Conservation (phyloP, 2,888 invertebrate species). For the Coenonympha arcania region DNA sequence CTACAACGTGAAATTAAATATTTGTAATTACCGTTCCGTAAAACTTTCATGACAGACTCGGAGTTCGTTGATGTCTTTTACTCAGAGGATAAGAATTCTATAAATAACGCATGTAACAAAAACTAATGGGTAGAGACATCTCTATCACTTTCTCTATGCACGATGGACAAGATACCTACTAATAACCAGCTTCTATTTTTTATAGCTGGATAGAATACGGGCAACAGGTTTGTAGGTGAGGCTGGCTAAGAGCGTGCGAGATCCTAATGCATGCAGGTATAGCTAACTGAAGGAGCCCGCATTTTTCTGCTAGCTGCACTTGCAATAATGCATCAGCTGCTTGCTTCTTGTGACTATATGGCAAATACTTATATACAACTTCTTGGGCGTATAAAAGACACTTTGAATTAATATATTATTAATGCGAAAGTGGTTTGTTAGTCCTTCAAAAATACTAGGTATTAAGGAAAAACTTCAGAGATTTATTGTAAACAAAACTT, state of each 20-base stretch:
- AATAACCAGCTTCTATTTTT: slow-evolving; percentile 67
- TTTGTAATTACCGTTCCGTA: too few relatives aligned
- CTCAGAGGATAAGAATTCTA: background rate
- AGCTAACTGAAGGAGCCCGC: slow-evolving; percentile 38
- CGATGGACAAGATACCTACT: slow-evolving; percentile 51
- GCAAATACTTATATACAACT: background rate
- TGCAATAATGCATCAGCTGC: slow-evolving; percentile 21
- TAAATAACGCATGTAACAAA: background rate
- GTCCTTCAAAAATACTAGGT: too few relatives aligned
- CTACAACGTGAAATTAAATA: too few relatives aligned
- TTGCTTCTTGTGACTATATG: background rate
- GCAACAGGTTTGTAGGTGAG: slow-evolving; percentile 74
- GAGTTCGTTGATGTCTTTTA: background rate
- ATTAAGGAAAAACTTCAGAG: too few relatives aligned
- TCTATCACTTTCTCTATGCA: slow-evolving; percentile 39
- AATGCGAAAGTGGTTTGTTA: too few relatives aligned
- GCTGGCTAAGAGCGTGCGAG: slow-evolving; percentile 53
- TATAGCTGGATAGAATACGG: slow-evolving; percentile 67
- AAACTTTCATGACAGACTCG: background rate
- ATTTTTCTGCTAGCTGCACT: slow-evolving; percentile 30
- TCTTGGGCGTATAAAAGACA: too few relatives aligned
- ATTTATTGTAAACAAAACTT: too few relatives aligned
- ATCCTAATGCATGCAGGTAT: slow-evolving; percentile 69
- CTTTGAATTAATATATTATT: too few relatives aligned
- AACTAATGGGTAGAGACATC: slow-evolving; percentile 25